Conservation (phyloP, 1,140 invertebrate genomes). For the Lasioglossum albipes region DNA sequence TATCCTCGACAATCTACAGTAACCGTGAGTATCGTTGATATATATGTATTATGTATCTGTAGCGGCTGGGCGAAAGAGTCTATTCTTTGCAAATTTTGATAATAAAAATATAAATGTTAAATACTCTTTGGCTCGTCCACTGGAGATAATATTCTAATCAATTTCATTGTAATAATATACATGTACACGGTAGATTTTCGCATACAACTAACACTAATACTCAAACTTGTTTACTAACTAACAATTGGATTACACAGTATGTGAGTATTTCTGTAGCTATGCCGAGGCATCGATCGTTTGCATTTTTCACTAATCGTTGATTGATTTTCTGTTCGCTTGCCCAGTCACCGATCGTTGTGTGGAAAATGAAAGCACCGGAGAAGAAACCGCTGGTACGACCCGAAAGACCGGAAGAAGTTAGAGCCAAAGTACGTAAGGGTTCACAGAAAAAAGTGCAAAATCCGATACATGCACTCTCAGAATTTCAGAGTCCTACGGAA, state of each 20-base stretch:
- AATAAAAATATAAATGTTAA: too few relatives aligned
- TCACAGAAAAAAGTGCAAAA: slow-evolving; percentile 97
- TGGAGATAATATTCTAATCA: slow-evolving; percentile 19
- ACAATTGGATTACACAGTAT: slow-evolving; percentile 69
- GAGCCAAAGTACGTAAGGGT: slow-evolving; percentile 95
- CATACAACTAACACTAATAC: neutral
- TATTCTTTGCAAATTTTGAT: too few relatives aligned
- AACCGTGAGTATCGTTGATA: slow-evolving; percentile 73
- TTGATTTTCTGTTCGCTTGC: slow-evolving; percentile 51
- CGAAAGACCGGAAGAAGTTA: slow-evolving; percentile 96
- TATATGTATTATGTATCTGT: too few relatives aligned
- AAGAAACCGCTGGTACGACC: slow-evolving; percentile 98
- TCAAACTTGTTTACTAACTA: slow-evolving; percentile 16
- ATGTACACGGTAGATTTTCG: neutral
- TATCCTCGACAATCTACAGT: slow-evolving; percentile 93
- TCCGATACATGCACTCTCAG: slow-evolving; percentile 95
- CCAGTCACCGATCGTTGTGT: slow-evolving; percentile 98
- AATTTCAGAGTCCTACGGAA: slow-evolving; percentile 96
- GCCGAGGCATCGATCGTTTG: neutral
- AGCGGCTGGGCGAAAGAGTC: too few relatives aligned
- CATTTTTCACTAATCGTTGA: slow-evolving; percentile 2
- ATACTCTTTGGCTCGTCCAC: too few relatives aligned
- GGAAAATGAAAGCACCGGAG: slow-evolving; percentile 99
- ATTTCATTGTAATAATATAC: neutral
- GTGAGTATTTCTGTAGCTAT: slow-evolving; percentile 67